Base-by-base conservation (phyloP, 2,113 vertebrate species). In the Burhinus oedicnemus region DNA sequence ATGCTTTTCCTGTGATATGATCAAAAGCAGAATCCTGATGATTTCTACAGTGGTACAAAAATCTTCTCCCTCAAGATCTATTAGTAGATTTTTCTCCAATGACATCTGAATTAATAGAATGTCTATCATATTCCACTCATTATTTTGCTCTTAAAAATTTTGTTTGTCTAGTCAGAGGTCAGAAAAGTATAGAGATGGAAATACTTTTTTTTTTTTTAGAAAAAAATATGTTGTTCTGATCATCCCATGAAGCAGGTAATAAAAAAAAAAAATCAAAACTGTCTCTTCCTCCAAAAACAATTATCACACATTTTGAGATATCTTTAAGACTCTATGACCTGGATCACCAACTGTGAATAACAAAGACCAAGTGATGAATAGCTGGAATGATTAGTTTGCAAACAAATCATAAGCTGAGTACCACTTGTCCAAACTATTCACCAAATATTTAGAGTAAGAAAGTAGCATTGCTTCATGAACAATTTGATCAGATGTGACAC, bases 381-480 rank as follows among this genome's bases (percentile, higher is more conserved):
- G 81, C 74, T 87, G 81, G 87, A 92, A 91, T 94, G 93, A 87
- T 89, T 87, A 91, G 89, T 93, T 97, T 95, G 93, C 89, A 94
- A 92, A 94, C 89, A 95, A 89, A 94, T 94, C 87, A 85, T 95
- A 78, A 90, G 58, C 84, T 94, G 89, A 95, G 42, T 90, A 95
- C 81, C 89, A 96, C 84, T 96, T 95, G 87, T 93, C 64, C 89
- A 88, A 91, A 88, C 45, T 87, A 86, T 94, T 95, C 91, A 78
- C 87, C 78, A 91, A 96, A 96, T 94, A 96, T 95, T 96, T 97
- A 79, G 84, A 95, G 75, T 44, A 94, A 88, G 82, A 85, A 93
- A 90, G 89, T 11, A 90, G 45, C 42, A 20, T 68, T 91, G 75
- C 93, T 91, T 94, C 89, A 84, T 76, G 83, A 87, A 36, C n/a